Conservation (phyloP, 2,113 vertebrate genomes). For the Pseudorasbora parva region DNA sequence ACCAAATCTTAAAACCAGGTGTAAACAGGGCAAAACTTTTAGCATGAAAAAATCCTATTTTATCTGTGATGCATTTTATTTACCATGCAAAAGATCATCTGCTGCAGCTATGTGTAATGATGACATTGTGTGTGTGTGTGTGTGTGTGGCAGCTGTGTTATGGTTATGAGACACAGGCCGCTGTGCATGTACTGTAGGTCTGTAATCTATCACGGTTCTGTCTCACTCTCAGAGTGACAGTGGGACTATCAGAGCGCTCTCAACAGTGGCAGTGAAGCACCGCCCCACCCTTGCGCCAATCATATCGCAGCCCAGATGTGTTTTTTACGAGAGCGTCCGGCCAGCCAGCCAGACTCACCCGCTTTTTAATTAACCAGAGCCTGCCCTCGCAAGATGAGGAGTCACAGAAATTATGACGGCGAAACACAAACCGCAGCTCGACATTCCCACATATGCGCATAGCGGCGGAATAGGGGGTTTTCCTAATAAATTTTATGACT, state of each 20-base stretch:
- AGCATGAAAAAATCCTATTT: neutral
- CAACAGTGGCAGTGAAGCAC: slow-evolving; percentile 45
- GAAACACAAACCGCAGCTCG: slow-evolving; percentile 33
- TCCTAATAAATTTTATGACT: slow-evolving; percentile 68
- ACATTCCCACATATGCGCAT: slow-evolving; percentile 29
- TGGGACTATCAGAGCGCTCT: slow-evolving; percentile 41
- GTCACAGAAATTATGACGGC: slow-evolving; percentile 53
- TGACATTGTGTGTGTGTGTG: neutral
- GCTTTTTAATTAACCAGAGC: slow-evolving; percentile 57
- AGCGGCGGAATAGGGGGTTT: slow-evolving; percentile 59
- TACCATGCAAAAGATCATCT: neutral
- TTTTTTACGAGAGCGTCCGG: slow-evolving; percentile 54
- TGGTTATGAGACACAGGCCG: neutral
- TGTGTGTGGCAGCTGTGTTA: slow-evolving; percentile 16
- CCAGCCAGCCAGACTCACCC: slow-evolving; percentile 47
- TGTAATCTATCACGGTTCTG: slow-evolving; percentile 45
- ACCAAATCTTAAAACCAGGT: no score
- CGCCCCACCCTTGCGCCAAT: slow-evolving; percentile 39
- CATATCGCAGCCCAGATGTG: slow-evolving; percentile 53
- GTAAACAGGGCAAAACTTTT: no score
- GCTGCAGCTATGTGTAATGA: neutral
- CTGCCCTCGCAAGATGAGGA: slow-evolving; percentile 51
- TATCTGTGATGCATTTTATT: neutral
- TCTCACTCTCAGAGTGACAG: slow-evolving; percentile 26
- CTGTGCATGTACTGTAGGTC: slow-evolving; percentile 16